Evolutionary conservation across 2,113 vertebrate species (phyloP).

Genomic region (Elaphurus davidianus): DNA sequence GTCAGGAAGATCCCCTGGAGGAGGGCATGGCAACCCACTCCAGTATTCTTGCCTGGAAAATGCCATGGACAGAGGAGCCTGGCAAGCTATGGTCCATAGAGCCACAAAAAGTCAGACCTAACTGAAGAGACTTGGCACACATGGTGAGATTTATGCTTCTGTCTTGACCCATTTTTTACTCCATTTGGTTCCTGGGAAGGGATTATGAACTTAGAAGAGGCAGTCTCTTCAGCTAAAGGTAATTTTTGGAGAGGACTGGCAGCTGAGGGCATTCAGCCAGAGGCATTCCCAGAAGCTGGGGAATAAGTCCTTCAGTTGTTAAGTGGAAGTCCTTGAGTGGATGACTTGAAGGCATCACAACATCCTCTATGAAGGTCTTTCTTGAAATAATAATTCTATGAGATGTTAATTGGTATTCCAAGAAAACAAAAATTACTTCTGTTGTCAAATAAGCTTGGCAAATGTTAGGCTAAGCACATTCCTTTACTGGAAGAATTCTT

Average conservation of each 20-base stretch:
- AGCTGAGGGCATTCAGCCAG: not conserved
- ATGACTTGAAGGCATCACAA: not conserved
- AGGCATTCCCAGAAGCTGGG: not conserved
- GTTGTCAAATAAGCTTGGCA: not conserved
- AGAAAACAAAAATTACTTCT: not conserved
- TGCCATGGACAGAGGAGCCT: not conserved
- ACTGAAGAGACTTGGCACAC: not conserved
- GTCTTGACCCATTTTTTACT: not conserved
- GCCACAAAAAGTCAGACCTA: not conserved
- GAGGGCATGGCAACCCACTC: not conserved
- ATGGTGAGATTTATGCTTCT: not conserved
- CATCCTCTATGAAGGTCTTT: not conserved
- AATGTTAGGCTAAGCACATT: not conserved
- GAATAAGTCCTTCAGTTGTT: not conserved
- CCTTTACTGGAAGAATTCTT: constrained; percentile 13
- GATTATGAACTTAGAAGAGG: not conserved
- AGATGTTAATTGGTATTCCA: not conserved
- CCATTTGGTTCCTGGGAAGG: not conserved
- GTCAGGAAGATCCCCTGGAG: not conserved
- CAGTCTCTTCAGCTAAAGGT: not conserved
- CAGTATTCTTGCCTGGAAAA: not conserved
- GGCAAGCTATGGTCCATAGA: not conserved
- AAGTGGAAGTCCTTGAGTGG: not conserved
- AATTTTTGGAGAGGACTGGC: not conserved
- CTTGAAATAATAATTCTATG: constrained; percentile 8